Percentiles rank a stretch among this genome's conserved stretches.
These are phyloP conservation scores for Eurois occulta DNA, from an alignment of 2,888 invertebrate genomes.

Conservation along the genomic window DNA sequence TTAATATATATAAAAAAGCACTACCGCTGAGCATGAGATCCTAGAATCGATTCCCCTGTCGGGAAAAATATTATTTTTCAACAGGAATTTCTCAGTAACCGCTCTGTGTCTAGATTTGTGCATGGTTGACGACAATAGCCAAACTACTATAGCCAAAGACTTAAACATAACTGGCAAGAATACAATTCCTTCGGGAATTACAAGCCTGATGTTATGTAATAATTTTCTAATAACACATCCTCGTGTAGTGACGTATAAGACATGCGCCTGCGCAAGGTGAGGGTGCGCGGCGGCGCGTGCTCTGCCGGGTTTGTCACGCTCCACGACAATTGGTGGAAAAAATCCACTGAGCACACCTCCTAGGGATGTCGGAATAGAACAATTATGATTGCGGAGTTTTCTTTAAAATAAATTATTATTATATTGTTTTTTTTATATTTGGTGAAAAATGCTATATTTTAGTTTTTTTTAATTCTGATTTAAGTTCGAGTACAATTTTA, in stretches of 20 bases:
- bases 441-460: not conserved
- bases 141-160: not conserved
- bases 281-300: constrained; percentile 83
- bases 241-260: constrained; percentile 49
- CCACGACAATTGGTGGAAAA: constrained; percentile 77
- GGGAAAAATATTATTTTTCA: not conserved
- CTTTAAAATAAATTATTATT: not conserved
- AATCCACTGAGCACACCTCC: constrained; percentile 61
- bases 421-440: not conserved
- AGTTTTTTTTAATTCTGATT: not conserved
- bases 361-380: constrained; percentile 55
- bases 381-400: not conserved
- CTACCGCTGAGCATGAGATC: not conserved
- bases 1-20: too few relatives aligned
- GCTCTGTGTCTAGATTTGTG: not conserved
- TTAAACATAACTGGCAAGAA: not conserved
- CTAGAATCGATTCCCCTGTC: not conserved
- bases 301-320: constrained; percentile 81
- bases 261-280: constrained; percentile 54
- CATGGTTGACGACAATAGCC: not conserved
- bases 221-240: constrained; percentile 47
- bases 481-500: not conserved
- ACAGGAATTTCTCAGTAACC: not conserved
- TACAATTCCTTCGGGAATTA: not conserved
- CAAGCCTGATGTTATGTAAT: not conserved